phyloP scores from a whole-genome alignment of 2,113 vertebrate genomes.

The Paracanthobrama guichenoti region DNA sequence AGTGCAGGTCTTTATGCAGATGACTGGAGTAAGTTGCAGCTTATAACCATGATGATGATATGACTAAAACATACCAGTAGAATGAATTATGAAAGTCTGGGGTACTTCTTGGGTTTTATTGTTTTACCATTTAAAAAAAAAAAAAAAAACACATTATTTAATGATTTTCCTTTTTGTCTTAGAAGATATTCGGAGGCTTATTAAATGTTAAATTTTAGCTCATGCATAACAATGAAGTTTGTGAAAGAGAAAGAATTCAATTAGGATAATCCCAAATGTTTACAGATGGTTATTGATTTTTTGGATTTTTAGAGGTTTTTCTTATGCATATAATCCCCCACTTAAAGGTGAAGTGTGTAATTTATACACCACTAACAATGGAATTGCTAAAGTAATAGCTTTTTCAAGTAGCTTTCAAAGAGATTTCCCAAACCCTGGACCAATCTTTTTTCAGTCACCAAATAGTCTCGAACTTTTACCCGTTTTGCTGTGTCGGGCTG shows the following conservation, averaged over 20 bases:
- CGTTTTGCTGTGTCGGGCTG: too few relatives aligned
- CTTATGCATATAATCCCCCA: background rate
- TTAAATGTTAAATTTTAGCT: background rate
- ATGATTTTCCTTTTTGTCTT: background rate
- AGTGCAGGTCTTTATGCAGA: background rate
- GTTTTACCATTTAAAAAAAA: background rate
- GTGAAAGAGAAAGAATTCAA: background rate
- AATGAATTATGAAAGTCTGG: background rate
- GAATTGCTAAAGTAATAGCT: background rate
- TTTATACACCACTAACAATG: background rate
- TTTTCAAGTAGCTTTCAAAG: conserved; percentile 6
- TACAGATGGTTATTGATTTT: background rate
- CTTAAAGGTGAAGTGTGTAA: conserved; percentile 17
- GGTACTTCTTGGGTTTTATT: background rate
- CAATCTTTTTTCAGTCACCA: background rate
- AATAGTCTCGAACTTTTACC: too few relatives aligned
- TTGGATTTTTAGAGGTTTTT: background rate
- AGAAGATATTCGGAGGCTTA: background rate
- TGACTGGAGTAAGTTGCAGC: conserved; percentile 19
- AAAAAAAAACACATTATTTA: background rate
- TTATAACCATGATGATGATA: conserved; percentile 5
- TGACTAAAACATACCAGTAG: background rate
- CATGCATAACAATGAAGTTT: conserved; percentile 1
- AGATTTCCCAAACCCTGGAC: background rate
- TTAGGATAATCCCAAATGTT: conserved; percentile 28